Percentiles rank a stretch among this genome's conserved stretches.
phyloP scores from a whole-genome alignment of 2,113 vertebrate species.

The Anser brachyrhynchus region DNA sequence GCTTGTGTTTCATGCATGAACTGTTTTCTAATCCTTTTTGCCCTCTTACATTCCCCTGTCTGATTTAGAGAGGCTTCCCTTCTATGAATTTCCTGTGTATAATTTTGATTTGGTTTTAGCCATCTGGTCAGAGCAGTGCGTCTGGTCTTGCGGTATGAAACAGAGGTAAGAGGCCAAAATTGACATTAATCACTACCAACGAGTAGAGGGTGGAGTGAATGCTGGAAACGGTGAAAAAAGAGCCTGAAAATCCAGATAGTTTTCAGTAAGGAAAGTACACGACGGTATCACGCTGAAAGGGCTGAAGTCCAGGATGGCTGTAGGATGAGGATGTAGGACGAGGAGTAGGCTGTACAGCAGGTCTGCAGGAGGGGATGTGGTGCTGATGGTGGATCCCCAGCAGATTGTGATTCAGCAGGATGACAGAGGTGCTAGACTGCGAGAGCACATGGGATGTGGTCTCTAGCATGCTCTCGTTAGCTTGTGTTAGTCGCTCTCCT shows the following conservation, averaged over 20 bases:
- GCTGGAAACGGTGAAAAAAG: neutral
- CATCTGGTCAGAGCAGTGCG: neutral
- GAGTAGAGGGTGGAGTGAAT: neutral
- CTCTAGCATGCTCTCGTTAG: neutral
- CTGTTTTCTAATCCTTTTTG: neutral
- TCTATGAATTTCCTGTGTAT: neutral
- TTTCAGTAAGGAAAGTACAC: neutral
- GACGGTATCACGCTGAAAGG: neutral
- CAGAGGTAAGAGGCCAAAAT: neutral
- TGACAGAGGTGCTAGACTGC: neutral
- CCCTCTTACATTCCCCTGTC: neutral
- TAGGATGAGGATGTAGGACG: neutral
- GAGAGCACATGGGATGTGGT: neutral
- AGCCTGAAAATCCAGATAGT: neutral
- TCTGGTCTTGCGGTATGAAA: neutral
- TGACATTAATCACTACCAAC: neutral
- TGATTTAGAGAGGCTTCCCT: neutral
- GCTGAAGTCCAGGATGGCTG: neutral
- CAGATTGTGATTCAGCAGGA: neutral
- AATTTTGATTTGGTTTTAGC: neutral
- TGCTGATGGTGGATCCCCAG: neutral
- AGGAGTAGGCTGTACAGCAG: neutral
- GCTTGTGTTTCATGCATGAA: neutral
- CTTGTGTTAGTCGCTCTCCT: neutral
- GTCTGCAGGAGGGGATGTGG: neutral